phyloP scores from a whole-genome alignment of 2,113 vertebrate species.

The Cynocephalus volans region DNA sequence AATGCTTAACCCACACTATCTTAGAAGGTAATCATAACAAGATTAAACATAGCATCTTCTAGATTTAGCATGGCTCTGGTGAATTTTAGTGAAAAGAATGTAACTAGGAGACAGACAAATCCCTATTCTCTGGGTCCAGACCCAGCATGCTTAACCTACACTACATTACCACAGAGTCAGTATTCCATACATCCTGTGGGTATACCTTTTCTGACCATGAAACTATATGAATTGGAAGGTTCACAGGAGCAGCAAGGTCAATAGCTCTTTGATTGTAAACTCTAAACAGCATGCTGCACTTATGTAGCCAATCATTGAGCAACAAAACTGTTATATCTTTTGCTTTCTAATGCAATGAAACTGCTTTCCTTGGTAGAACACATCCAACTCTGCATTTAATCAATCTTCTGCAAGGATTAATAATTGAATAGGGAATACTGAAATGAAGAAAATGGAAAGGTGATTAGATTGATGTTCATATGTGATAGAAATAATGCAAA shows the following conservation, averaged over 20 bases:
- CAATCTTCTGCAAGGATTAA: neutral
- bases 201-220: neutral
- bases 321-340: accelerated
- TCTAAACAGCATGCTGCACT: neutral
- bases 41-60: neutral
- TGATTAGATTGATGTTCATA: neutral
- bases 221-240: neutral
- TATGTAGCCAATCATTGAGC: neutral
- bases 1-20: neutral
- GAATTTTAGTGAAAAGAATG: neutral
- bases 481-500: slow-evolving; percentile 38
- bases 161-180: neutral
- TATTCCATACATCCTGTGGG: neutral
- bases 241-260: neutral
- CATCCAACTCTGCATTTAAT: neutral
- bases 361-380: neutral
- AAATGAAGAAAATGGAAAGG: slow-evolving; percentile 25
- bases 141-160: neutral
- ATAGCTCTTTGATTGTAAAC: neutral
- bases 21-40: neutral
- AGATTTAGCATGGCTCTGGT: neutral
- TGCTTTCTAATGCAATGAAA: neutral
- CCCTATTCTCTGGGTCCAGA: neutral
- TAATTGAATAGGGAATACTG: neutral
- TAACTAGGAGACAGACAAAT: neutral